Base-by-base conservation (phyloP, 2,888 invertebrate species). In the Nycteola revayana region DNA sequence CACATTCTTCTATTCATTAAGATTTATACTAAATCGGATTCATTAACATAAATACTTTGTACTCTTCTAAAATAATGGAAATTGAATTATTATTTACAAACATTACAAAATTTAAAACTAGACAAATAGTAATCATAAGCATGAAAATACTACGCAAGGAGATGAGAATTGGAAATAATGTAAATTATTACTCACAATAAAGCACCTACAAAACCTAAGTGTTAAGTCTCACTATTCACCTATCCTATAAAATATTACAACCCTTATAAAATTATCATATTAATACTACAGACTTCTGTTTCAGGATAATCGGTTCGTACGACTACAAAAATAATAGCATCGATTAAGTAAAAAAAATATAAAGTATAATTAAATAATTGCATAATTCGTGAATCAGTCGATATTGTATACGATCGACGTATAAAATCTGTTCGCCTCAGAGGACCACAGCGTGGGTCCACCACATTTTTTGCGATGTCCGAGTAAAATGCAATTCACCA, bases 41-140 rank as follows among this genome's bases (percentile, higher is more conserved):
- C 59, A 60, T 67, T 60, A 76, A 75, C 72, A 73, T 77, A 77
- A 81, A 75, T 81, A 79, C 75, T 86, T 86, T 86, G 86, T 86
- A 86, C 86, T 85, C 73, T 82, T 75, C 83, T 85, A 85, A 76
- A 73, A 73, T 75, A 79, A 75, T 78, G 77, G 74, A 84, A 78
- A 75, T 73, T 73, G 59, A 68, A 74, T 74, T 82, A 84, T 79
- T 75, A 79, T 82, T 77, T 82, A 70, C 73, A 72, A 43, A 68
- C 62, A 69, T 5, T 63, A 68, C 59, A 61, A 52, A 61, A 60
- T 52, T 60, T 64, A 64, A 56, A 50, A 49, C 59, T 71, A 71
- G 54, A 59, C 51, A 65, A 61, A 64, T 54, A 54, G 43, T 52
- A 49, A 60, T 60, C 56, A 60, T 53, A 66, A 65, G 59, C 57